Percentiles rank a stretch among this genome's conserved stretches.
Conservation (phyloP, 2,888 invertebrate species). For the Oxyteleia sp. region DNA sequence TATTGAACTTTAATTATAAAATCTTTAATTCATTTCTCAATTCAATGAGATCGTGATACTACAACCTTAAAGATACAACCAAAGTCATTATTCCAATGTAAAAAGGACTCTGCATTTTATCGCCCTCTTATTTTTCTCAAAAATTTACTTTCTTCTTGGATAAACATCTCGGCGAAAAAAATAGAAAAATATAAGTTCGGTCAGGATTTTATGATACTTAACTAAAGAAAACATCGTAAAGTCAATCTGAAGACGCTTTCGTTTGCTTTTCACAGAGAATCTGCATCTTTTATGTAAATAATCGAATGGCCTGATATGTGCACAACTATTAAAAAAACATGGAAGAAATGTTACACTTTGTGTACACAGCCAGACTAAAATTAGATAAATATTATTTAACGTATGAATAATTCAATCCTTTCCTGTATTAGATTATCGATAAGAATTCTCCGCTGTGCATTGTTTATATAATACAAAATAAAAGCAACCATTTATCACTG, state of each 20-base stretch:
- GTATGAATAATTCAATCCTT: constrained; percentile 50
- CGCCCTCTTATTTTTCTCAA: not conserved
- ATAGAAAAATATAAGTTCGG: constrained; percentile 10
- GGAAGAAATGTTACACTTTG: constrained; percentile 6
- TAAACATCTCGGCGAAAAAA: not conserved
- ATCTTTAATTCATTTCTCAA: too few species aligned
- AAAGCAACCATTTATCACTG: constrained; percentile 44
- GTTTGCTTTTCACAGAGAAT: constrained; percentile 52
- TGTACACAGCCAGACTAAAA: constrained; percentile 24
- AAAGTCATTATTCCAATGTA: constrained; percentile 1
- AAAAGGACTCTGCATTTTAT: not conserved
- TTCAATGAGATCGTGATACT: too few species aligned
- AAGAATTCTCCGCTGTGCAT: constrained; percentile 10
- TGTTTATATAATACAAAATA: constrained; percentile 61
- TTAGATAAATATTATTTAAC: constrained; percentile 55
- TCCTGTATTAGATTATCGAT: constrained; percentile 40
- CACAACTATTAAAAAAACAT: constrained; percentile 16
- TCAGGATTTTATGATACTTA: constrained; percentile 23
- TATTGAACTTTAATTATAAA: too few species aligned
- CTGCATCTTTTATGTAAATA: constrained; percentile 40
- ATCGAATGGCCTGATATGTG: constrained; percentile 1
- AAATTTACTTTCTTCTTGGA: not conserved
- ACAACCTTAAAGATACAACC: not conserved
- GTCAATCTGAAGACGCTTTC: not conserved
- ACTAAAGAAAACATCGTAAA: constrained; percentile 37